Base-by-base conservation (phyloP, 1,140 invertebrate species). In the Drosophila leontia region DNA sequence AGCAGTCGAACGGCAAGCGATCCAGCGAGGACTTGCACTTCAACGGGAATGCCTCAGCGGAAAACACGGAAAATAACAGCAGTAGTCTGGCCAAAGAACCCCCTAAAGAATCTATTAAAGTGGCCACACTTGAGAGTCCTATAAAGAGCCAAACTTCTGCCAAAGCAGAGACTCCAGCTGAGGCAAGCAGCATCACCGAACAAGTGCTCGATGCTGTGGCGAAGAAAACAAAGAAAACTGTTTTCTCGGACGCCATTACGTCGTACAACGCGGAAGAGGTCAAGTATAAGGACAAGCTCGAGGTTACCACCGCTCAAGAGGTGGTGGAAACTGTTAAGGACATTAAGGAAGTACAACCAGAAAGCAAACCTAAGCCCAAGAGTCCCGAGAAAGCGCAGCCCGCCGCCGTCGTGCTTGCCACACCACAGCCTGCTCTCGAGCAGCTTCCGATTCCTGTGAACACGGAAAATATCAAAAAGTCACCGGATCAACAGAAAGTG, bases 221-320 rank as follows among this genome's bases (percentile, higher is more conserved):
- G 15, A 91, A 92, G 74, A 93, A 86, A 75, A 93, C 86, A 0
- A 90, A 88, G 67, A 92, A 92, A 53, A 80, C 86, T 0, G 23
- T 91, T 8, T 92, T 91, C 50, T 47, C 87, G 0, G 91, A 92
- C 8, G 72, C 34, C 8, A 9, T 60, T 0, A 44, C 61, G 8
- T 37, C 57, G 1, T 88, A 65, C 41, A 75, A 71, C 13, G 41
- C 50, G 6, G 74, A 83, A 37, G 63, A 47, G 23, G 47, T 56
- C 12, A 65, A 87, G 7, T 62, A 29, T 13, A 59, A 51, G 41
- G 45, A 59, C 13, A 74, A 70, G 26, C n/a, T 57, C 1, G 41
- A 45, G 23, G 48, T 57, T 12, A 56, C 15, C 2, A 56, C 15
- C 2, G 17, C 26, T 37, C 57, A 9, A 12, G 57, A 51, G 34